Evolutionary conservation across 2,888 invertebrate species (phyloP).

Genomic region (Cephus nigrinus): DNA sequence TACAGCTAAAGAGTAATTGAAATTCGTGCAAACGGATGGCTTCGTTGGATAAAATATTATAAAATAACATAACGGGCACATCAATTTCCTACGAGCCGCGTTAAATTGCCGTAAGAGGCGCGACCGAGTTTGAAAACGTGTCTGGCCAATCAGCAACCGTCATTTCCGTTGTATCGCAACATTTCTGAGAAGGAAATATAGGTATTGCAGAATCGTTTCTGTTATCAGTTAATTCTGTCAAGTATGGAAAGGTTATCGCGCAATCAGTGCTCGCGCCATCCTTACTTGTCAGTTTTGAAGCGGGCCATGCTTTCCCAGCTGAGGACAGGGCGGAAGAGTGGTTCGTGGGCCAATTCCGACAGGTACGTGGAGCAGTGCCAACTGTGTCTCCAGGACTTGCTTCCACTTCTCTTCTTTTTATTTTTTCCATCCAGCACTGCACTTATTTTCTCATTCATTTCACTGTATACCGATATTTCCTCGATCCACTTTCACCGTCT

Average conservation of each 20-base stretch:
- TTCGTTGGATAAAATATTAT: background rate
- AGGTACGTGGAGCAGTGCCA: conserved; percentile 61
- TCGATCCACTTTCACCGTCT: background rate
- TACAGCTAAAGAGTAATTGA: background rate
- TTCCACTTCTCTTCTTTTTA: conserved; percentile 48
- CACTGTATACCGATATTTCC: background rate
- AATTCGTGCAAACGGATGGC: background rate
- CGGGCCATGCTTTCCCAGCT: conserved; percentile 54
- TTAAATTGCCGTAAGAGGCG: no score
- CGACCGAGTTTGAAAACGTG: no score
- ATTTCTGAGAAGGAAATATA: background rate
- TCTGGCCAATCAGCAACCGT: background rate
- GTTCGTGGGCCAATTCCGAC: conserved; percentile 43
- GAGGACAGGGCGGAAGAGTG: conserved; percentile 37
- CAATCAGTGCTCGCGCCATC: background rate
- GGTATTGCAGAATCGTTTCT: background rate
- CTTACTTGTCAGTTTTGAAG: conserved; percentile 48
- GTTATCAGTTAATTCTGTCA: background rate
- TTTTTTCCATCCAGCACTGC: conserved; percentile 35
- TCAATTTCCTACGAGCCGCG: background rate
- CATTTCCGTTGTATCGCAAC: background rate
- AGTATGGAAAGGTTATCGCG: background rate
- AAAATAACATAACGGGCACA: background rate
- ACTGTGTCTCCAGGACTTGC: conserved; percentile 59
- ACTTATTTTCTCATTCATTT: conserved; percentile 45